Evolutionary conservation across 2,797 vertebrate genomes (phyloP).

Genomic region (Eurystomus glaucurus): DNA sequence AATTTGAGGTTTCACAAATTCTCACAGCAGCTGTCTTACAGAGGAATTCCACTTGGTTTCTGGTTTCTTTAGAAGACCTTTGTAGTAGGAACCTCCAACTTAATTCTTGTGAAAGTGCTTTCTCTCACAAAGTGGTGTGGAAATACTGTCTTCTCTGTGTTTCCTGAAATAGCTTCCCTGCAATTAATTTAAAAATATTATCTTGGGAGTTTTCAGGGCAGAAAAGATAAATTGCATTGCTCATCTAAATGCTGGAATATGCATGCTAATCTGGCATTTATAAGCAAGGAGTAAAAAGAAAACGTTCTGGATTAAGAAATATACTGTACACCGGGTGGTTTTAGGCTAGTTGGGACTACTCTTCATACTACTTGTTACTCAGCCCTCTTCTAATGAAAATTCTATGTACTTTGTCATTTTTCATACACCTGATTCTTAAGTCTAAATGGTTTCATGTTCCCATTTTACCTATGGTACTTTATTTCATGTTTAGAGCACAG

Average conservation of each 20-base stretch:
- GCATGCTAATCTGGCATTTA: constrained; percentile 63
- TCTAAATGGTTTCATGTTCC: constrained; percentile 1
- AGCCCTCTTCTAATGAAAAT: constrained; percentile 45
- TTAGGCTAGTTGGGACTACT: not conserved
- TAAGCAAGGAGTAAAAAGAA: constrained; percentile 40
- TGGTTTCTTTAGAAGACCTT: not conserved
- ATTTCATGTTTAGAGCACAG: not conserved
- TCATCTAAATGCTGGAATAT: constrained; percentile 5
- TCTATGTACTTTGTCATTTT: constrained; percentile 50
- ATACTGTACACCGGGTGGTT: constrained; percentile 12
- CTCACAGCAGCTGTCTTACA: not conserved
- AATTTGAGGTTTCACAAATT: not conserved
- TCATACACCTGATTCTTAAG: constrained; percentile 46
- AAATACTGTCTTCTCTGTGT: not conserved
- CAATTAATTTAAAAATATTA: constrained; percentile 61
- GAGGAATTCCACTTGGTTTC: not conserved
- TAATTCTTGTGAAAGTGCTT: not conserved
- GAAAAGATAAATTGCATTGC: not conserved
- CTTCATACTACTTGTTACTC: not conserved
- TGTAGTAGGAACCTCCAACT: not conserved
- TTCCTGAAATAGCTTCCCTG: not conserved
- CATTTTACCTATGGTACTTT: not conserved
- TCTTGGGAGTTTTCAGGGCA: not conserved
- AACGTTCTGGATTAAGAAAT: constrained; percentile 19
- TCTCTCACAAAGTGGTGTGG: not conserved